phyloP scores from a whole-genome alignment of 2,797 vertebrate genomes.

The Peromyscus eremicus region DNA sequence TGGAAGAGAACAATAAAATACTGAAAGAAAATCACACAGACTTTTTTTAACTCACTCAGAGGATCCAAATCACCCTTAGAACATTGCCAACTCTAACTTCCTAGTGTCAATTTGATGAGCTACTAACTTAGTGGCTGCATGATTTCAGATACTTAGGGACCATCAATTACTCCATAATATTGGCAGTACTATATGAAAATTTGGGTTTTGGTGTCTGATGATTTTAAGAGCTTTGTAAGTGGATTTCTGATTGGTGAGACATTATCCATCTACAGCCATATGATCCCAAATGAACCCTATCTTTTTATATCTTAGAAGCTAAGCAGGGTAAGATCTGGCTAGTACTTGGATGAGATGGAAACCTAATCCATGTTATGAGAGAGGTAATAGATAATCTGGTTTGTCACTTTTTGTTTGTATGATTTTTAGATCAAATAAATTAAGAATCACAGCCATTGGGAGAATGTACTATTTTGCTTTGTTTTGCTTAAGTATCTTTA shows the following conservation, averaged over 20 bases:
- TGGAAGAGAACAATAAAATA: no score
- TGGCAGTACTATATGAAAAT: slow-evolving; percentile 22
- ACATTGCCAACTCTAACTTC: background rate
- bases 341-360: background rate
- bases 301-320: background rate
- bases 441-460: slow-evolving; percentile 14
- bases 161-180: slow-evolving; percentile 22
- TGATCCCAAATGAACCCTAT: background rate
- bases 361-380: background rate
- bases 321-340: background rate
- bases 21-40: no score
- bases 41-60: background rate
- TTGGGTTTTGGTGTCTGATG: background rate
- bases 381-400: background rate
- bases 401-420: background rate
- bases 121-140: slow-evolving; percentile 33
- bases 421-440: slow-evolving; percentile 35
- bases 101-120: background rate
- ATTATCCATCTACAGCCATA: background rate
- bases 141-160: background rate
- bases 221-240: slow-evolving; percentile 25
- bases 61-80: background rate
- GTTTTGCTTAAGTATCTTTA: slow-evolving; percentile 5
- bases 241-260: background rate
- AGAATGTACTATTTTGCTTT: background rate